These are phyloP conservation scores for Ceratina japonica DNA, from an alignment of 1,140 invertebrate species.

Conservation along the genomic window DNA sequence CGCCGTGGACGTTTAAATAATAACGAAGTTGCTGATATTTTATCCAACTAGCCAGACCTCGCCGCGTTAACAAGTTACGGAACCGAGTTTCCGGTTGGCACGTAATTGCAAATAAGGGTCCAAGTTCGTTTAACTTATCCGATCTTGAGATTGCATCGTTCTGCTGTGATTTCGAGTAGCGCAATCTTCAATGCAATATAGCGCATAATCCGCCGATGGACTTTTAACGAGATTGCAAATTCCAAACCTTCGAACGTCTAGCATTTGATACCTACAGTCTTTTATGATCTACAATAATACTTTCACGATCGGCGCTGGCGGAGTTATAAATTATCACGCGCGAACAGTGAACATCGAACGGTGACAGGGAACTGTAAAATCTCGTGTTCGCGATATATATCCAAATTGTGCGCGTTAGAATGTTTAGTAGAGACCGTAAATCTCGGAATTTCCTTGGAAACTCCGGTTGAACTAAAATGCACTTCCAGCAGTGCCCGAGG, in stretches of 20 bases:
- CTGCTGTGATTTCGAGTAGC: background rate
- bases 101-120: constrained; percentile 4
- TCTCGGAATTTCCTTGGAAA: background rate
- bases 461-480: background rate
- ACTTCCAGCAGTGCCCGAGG: background rate
- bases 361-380: too few relatives aligned
- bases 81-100: background rate
- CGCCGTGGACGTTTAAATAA: constrained; percentile 31
- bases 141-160: background rate
- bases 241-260: too few relatives aligned
- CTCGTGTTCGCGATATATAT: background rate
- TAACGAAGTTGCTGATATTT: constrained; percentile 18
- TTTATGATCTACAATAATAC: too few relatives aligned
- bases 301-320: too few relatives aligned
- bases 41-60: background rate
- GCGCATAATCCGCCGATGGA: background rate
- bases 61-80: constrained; percentile 4
- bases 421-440: background rate
- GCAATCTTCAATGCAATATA: background rate
- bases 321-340: too few relatives aligned
- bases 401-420: background rate
- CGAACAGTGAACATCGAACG: too few relatives aligned
- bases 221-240: too few relatives aligned
- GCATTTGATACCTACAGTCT: too few relatives aligned
- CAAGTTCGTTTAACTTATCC: constrained; percentile 1